A percentile compares a stretch with the other conserved stretches of the same genome.
Conservation (phyloP, 2,113 vertebrate genomes). For the Glaucomys volans region DNA sequence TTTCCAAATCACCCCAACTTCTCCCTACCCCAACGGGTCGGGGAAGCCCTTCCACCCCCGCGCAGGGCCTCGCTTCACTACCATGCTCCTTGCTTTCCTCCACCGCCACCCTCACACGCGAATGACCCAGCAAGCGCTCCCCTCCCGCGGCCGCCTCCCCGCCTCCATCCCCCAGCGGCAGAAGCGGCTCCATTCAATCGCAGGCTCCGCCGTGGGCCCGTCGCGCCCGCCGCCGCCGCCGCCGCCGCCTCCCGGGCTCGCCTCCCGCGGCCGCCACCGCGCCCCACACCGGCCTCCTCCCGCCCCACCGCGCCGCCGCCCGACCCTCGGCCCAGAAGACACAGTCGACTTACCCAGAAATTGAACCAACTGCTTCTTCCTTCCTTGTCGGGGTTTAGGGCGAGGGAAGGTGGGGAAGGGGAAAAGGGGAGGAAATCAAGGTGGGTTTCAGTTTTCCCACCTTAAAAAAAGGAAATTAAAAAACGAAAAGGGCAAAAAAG, state of each 20-base stretch:
- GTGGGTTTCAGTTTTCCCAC: constrained; percentile 81
- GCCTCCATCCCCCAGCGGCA: constrained; percentile 67
- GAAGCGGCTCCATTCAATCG: constrained; percentile 76
- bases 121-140: constrained; percentile 66
- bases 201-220: constrained; percentile 68
- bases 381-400: constrained; percentile 78
- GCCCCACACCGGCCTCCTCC: constrained; percentile 69
- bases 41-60: constrained; percentile 58
- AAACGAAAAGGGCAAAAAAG: constrained; percentile 51
- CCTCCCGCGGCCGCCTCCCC: constrained; percentile 63
- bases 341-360: constrained; percentile 84
- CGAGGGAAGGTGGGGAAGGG: constrained; percentile 71
- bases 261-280: constrained; percentile 62
- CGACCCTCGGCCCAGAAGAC: constrained; percentile 74
- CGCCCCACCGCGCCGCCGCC: constrained; percentile 63
- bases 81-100: constrained; percentile 30
- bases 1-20: constrained; percentile 64
- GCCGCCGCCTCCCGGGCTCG: constrained; percentile 52
- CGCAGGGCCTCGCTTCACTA: not conserved
- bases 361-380: constrained; percentile 81
- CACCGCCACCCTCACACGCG: constrained; percentile 64
- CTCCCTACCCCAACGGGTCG: not conserved
- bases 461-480: constrained; percentile 72
- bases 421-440: constrained; percentile 65
- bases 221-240: constrained; percentile 57